Conservation (phyloP, 2,113 vertebrate species). For the Meriones unguiculatus region DNA sequence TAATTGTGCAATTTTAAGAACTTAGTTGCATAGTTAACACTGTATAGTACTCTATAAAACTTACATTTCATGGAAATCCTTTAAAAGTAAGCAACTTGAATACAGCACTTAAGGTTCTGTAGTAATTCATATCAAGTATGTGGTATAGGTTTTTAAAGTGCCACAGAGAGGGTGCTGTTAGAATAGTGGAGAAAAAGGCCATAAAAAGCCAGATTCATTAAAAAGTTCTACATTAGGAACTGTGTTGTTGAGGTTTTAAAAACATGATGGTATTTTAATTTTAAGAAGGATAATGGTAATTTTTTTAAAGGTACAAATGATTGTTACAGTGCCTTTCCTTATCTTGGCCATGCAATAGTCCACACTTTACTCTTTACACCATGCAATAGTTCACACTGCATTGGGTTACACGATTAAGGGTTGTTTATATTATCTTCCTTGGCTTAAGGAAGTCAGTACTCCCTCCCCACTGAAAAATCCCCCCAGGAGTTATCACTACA, state of each 20-base stretch:
- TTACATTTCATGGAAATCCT: slow-evolving; percentile 9
- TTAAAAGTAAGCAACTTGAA: background rate
- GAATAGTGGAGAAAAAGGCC: background rate
- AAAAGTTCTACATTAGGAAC: background rate
- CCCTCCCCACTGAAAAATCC: background rate
- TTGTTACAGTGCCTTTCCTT: too few relatives aligned
- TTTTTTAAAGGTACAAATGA: background rate
- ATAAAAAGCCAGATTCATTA: background rate
- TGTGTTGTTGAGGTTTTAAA: background rate
- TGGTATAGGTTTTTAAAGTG: background rate
- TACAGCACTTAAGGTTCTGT: background rate
- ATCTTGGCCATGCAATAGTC: background rate
- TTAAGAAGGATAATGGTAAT: background rate
- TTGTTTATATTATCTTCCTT: background rate
- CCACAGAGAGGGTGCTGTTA: background rate
- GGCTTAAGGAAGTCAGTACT: background rate
- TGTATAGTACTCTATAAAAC: background rate
- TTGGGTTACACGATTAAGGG: background rate
- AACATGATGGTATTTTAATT: background rate
- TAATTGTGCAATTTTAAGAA: slow-evolving; percentile 45
- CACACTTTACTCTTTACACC: too few relatives aligned
- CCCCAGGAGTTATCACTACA: background rate
- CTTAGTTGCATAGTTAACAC: slow-evolving; percentile 69
- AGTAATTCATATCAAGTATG: background rate
- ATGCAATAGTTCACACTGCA: background rate